These are phyloP conservation scores for Pseudorasbora parva DNA, from an alignment of 2,113 vertebrate species.

Conservation along the genomic window DNA sequence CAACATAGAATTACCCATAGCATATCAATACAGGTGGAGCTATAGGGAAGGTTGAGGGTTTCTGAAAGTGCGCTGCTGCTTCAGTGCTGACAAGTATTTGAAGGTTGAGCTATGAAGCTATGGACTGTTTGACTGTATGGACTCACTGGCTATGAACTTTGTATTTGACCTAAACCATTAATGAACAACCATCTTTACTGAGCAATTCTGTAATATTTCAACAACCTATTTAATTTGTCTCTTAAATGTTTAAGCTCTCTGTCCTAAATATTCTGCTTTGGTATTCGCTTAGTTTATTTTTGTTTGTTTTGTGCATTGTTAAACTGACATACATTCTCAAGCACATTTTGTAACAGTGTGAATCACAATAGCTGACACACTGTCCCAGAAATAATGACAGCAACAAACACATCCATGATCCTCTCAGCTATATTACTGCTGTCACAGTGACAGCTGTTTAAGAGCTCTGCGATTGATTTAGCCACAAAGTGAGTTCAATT, in stretches of 20 bases:
- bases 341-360: background rate
- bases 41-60: too few relatives aligned
- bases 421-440: background rate
- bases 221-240: background rate
- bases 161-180: background rate
- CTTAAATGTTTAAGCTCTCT: background rate
- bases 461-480: slow-evolving; percentile 11
- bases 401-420: background rate
- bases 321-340: background rate
- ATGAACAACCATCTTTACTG: background rate
- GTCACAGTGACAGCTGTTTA: slow-evolving; percentile 19
- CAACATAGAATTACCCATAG: too few relatives aligned
- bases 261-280: background rate
- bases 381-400: background rate
- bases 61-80: too few relatives aligned
- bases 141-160: background rate
- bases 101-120: too few relatives aligned
- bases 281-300: background rate
- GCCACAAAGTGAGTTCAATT: background rate
- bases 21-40: too few relatives aligned
- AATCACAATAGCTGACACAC: background rate
- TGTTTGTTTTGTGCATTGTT: background rate
- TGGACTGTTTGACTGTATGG: too few relatives aligned
- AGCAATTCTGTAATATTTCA: background rate
- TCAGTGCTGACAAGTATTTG: too few relatives aligned